These are phyloP conservation scores for Psettodes erumei DNA, from an alignment of 2,113 vertebrate genomes.

Conservation along the genomic window DNA sequence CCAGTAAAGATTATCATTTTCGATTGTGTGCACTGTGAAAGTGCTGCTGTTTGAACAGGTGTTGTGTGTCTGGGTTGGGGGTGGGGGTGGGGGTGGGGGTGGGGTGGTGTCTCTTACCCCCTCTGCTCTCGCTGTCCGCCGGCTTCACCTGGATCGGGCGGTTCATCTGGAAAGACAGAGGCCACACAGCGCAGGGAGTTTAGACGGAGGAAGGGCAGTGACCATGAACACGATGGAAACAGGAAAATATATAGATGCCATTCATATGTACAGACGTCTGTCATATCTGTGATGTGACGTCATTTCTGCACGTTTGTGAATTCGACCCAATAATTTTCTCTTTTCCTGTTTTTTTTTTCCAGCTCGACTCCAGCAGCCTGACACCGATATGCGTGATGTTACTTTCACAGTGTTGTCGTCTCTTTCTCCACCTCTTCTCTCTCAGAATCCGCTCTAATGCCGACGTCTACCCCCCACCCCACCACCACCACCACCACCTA, in stretches of 20 bases:
- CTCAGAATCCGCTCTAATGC: slow-evolving; percentile 71
- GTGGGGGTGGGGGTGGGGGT: too few relatives aligned
- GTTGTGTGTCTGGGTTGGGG: slow-evolving; percentile 61
- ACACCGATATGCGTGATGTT: slow-evolving; percentile 65
- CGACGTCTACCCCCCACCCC: slow-evolving; percentile 44
- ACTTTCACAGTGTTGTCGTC: slow-evolving; percentile 46
- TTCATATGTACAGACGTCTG: slow-evolving; percentile 6
- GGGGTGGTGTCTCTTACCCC: slow-evolving; percentile 84
- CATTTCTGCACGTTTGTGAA: slow-evolving; percentile 22
- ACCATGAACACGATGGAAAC: background rate
- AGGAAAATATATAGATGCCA: background rate
- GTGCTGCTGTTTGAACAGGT: slow-evolving; percentile 60
- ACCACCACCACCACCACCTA: too few relatives aligned
- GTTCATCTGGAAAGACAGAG: slow-evolving; percentile 83
- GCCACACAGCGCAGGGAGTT: background rate
- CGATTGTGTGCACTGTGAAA: background rate
- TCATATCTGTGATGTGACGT: background rate
- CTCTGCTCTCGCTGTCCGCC: slow-evolving; percentile 88
- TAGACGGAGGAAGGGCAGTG: background rate
- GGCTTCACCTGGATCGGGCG: slow-evolving; percentile 89
- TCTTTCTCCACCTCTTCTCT: slow-evolving; percentile 33
- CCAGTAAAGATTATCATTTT: background rate
- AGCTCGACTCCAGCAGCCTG: slow-evolving; percentile 44
- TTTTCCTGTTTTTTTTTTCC: slow-evolving; percentile 19
- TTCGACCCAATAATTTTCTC: slow-evolving; percentile 29